Percentiles rank a stretch among this genome's conserved stretches.
Conservation (phyloP, 2,888 invertebrate species). For the Erynnis tages region DNA sequence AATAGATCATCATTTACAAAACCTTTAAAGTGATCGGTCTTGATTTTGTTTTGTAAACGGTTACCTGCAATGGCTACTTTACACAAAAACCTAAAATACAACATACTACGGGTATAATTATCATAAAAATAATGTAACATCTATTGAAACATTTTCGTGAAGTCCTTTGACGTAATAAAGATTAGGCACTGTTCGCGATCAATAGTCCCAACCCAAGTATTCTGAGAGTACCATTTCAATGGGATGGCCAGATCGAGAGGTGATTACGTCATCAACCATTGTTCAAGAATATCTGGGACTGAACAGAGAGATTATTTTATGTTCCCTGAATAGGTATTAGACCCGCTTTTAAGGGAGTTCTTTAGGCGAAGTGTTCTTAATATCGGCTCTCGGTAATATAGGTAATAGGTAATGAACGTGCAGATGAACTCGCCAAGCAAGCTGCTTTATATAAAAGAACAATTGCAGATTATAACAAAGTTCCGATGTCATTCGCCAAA, state of each 20-base stretch:
- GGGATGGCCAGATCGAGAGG: constrained; percentile 29
- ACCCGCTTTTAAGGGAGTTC: constrained; percentile 17
- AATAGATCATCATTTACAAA: no score
- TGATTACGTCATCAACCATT: constrained; percentile 35
- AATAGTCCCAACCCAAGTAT: constrained; percentile 37
- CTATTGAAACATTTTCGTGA: background rate
- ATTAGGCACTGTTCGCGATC: constrained; percentile 6
- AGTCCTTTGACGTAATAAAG: constrained; percentile 9
- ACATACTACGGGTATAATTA: background rate
- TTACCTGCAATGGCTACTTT: no score
- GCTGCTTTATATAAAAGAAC: no score
- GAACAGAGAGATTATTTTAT: constrained; percentile 30
- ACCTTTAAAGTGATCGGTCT: no score
- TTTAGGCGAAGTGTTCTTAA: constrained; percentile 19
- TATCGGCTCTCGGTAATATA: constrained; percentile 22
- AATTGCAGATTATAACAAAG: no score
- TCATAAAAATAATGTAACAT: background rate
- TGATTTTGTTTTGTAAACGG: no score
- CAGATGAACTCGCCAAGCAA: no score
- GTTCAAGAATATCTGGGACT: constrained; percentile 32
- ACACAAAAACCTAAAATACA: no score
- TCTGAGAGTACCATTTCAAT: constrained; percentile 41
- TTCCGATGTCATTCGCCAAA: no score
- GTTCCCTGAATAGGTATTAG: constrained; percentile 23
- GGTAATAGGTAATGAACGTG: no score